Percentiles rank a stretch among this genome's conserved stretches.
phyloP scores from a whole-genome alignment of 2,113 vertebrate genomes.

The Gasterosteus nipponicus region DNA sequence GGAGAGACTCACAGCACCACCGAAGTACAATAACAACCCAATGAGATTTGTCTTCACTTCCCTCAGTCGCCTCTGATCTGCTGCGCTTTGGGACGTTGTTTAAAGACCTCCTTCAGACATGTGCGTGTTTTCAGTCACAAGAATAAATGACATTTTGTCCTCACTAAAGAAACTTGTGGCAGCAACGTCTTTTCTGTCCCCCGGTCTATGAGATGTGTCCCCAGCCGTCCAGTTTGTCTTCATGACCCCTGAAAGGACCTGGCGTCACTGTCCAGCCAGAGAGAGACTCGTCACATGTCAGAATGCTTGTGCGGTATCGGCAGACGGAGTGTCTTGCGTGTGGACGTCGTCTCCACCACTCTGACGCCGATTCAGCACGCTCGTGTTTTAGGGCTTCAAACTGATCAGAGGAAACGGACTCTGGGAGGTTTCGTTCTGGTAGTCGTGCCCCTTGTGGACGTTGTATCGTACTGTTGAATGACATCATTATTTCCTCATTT shows the following conservation, averaged over 20 bases:
- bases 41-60: conserved; percentile 20
- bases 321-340: no score
- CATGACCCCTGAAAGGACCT: no score
- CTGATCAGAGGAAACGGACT: background rate
- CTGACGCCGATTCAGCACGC: background rate
- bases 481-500: background rate
- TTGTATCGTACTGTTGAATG: no score
- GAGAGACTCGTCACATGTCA: no score
- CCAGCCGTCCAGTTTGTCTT: no score
- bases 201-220: no score
- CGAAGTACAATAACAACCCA: conserved; percentile 50
- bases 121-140: background rate
- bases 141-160: background rate
- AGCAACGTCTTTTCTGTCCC: no score
- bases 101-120: background rate
- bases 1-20: conserved; percentile 73
- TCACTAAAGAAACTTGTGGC: background rate
- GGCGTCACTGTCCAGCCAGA: no score
- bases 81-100: background rate
- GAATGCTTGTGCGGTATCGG: no score
- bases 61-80: background rate
- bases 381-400: background rate
- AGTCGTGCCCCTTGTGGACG: background rate
- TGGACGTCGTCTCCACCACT: no score
- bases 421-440: background rate